Percentiles rank a stretch among this genome's conserved stretches.
Evolutionary conservation across 2,797 vertebrate species (phyloP).

Genomic region (Cirrhinus mrigala): DNA sequence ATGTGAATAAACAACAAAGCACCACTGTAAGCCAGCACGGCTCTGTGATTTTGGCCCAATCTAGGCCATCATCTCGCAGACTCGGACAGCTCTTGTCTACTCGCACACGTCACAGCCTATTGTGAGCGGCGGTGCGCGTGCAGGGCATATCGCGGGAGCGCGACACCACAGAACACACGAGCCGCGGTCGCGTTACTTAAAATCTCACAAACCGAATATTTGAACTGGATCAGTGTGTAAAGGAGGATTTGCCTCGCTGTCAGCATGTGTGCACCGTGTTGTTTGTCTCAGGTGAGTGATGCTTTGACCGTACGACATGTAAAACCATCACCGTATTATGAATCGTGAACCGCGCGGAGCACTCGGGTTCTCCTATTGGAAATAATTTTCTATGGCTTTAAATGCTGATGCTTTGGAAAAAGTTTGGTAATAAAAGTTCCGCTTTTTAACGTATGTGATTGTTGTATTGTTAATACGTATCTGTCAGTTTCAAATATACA

Average conservation of each 20-base stretch:
- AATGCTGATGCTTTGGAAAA: neutral
- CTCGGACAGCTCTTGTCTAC: neutral
- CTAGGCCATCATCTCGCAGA: neutral
- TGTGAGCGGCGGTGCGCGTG: conserved; percentile 35
- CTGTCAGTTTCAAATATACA: neutral
- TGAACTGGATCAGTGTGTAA: conserved; percentile 24
- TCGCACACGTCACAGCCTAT: conserved; percentile 27
- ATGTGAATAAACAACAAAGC: neutral
- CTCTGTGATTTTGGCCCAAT: neutral
- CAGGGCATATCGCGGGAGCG: neutral
- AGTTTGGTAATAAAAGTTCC: neutral
- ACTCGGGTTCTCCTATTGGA: neutral
- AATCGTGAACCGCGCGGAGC: neutral
- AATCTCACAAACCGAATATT: conserved; percentile 56
- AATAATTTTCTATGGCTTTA: neutral
- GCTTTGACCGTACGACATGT: neutral
- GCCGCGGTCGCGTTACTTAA: conserved; percentile 18
- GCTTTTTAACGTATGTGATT: neutral
- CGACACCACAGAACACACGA: neutral
- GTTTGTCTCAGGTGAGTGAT: conserved; percentile 80
- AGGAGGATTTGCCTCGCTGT: neutral
- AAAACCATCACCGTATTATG: neutral
- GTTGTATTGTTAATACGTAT: neutral
- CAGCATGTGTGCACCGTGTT: conserved; percentile 78
- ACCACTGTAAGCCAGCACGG: neutral